Conservation (phyloP, 2,113 vertebrate species). For the Psittacara wagleri region DNA sequence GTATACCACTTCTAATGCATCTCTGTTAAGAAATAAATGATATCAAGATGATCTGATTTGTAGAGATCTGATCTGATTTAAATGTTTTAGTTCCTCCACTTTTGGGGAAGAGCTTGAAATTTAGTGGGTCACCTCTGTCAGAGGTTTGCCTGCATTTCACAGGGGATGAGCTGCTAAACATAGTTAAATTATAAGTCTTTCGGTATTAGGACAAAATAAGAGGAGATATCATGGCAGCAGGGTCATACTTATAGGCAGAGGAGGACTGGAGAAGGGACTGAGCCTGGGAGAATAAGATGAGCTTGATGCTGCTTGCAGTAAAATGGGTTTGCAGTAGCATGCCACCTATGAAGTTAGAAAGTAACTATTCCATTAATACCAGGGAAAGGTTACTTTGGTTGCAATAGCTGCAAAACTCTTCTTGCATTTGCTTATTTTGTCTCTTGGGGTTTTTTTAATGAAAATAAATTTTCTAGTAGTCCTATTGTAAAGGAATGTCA, state of each 20-base stretch:
- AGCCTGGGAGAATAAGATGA: not conserved
- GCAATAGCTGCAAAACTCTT: not conserved
- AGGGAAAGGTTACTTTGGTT: not conserved
- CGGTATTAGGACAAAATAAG: not conserved
- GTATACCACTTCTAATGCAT: not conserved
- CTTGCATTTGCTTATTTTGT: not conserved
- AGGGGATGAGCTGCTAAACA: not conserved
- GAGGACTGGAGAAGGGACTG: not conserved
- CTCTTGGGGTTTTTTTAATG: rapidly evolving
- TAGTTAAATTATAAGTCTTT: not conserved
- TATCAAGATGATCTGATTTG: not conserved
- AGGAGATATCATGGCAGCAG: not conserved
- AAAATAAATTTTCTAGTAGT: not conserved
- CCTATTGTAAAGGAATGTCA: not conserved
- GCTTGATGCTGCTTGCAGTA: not conserved
- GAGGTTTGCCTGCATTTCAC: not conserved
- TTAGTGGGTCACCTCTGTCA: not conserved
- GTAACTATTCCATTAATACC: not conserved
- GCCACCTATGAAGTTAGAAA: not conserved
- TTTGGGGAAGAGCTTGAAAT: not conserved
- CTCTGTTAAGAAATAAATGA: not conserved
- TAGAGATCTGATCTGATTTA: not conserved
- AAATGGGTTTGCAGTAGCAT: not conserved
- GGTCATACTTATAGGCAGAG: not conserved
- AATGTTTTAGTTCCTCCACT: not conserved